phyloP scores from a whole-genome alignment of 2,888 invertebrate genomes.

The Conops quadrifasciatus region DNA sequence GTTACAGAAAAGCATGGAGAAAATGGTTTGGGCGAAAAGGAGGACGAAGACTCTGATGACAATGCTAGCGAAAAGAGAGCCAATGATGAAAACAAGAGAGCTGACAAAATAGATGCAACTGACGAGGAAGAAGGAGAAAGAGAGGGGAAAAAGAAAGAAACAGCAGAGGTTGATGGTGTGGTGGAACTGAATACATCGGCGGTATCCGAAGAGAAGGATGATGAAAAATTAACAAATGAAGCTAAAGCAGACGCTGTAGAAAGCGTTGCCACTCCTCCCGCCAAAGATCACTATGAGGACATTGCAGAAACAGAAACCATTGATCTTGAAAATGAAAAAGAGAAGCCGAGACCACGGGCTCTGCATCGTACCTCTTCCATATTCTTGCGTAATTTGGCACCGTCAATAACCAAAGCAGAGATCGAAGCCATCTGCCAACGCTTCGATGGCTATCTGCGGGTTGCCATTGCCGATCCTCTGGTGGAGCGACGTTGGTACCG shows the following conservation, averaged over 20 bases:
- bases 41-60: constrained; percentile 2
- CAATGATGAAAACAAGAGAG: constrained; percentile 42
- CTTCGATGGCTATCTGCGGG: constrained; percentile 92
- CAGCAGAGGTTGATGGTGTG: constrained; percentile 35
- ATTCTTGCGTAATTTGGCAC: constrained; percentile 94
- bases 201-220: constrained; percentile 12
- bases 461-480: constrained; percentile 96
- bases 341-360: constrained; percentile 70
- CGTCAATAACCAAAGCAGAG: constrained; percentile 95
- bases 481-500: constrained; percentile 96
- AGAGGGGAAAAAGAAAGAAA: constrained; percentile 35
- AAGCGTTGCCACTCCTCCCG: constrained; percentile 8
- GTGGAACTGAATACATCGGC: constrained; percentile 42
- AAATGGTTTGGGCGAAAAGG: constrained; percentile 19
- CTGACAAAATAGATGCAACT: constrained; percentile 48
- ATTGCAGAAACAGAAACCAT: constrained; percentile 58
- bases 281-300: not conserved
- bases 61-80: constrained; percentile 39
- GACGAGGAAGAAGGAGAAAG: constrained; percentile 39
- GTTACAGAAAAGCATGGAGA: constrained; percentile 38
- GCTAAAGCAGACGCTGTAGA: constrained; percentile 31
- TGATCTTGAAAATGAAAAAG: constrained; percentile 66
- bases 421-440: constrained; percentile 94
- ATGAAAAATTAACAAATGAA: constrained; percentile 41
- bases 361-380: constrained; percentile 97